Evolutionary conservation across 1,140 invertebrate species (phyloP), one percentile per base, ranked within the genome.

Genomic region (Diuraphis noxia): DNA sequence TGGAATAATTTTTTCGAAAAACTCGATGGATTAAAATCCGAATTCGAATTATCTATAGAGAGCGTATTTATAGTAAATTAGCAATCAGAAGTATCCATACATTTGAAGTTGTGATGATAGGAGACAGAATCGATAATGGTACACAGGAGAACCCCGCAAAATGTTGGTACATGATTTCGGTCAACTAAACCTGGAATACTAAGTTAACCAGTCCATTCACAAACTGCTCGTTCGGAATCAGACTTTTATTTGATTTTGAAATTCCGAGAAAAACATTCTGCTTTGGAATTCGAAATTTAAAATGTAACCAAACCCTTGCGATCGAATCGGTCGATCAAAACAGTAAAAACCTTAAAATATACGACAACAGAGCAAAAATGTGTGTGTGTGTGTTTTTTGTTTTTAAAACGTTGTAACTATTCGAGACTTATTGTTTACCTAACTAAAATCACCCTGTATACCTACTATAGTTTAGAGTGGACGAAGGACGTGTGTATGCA

Each of bases 21-120:
- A 56, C 30, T 30, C 7, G 25, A 63, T 63, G 56, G 25, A 63
- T n/a, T 13, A 63, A 72, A 72, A 72, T 34, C 56, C 4, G 6
- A 72, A 3, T 49, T 6, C 13, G 30, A n/a, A 13, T n/a, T 0
- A 19, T 1, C 6, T 34, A n/a, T n/a, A n/a, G 34, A 34, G 0
- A n/a, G 13, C 5, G 25, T 52, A 30, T 63, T 5, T 9, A 30
- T 56, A 56, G 30, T 72, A 17, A 17, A 72, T n/a, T 19, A 0
- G 56, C n/a, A n/a, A 17, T 72, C 13, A 72, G 4, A 5, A 63
- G 30, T n/a, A n/a, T n/a, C 9, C 4, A 49, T 46, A 49, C 21
- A 49, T 30, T n/a, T 13, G 4, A 63, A 63, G 10, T 63, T 63
- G 30, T 6, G 56, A n/a, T 17, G 30, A 63, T 9, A 1, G 10